phyloP scores from a whole-genome alignment of 1,140 invertebrate genomes.

The Mizuhopecten yessoensis region DNA sequence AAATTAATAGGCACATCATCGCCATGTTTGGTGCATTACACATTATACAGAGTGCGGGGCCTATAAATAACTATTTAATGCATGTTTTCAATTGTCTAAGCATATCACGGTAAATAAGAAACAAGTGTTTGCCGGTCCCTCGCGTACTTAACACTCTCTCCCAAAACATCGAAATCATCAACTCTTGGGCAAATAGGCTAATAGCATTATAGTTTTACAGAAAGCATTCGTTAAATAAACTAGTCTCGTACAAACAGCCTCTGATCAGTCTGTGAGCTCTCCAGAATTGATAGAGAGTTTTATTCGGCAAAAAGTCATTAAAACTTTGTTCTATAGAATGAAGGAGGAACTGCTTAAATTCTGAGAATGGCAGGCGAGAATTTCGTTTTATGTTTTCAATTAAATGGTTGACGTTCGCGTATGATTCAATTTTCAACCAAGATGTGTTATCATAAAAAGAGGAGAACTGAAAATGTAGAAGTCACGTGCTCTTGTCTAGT shows the following conservation, averaged over 20 bases:
- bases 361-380: not conserved
- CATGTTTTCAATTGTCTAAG: conserved; percentile 2
- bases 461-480: not conserved
- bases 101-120: not conserved
- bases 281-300: not conserved
- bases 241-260: not conserved
- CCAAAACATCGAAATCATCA: not conserved
- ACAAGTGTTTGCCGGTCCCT: not conserved
- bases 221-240: conserved; percentile 11
- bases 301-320: not conserved
- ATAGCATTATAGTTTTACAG: not conserved
- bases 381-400: conserved; percentile 40
- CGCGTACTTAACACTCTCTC: not conserved
- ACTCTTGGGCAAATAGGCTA: not conserved
- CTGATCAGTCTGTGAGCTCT: not conserved
- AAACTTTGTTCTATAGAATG: not conserved
- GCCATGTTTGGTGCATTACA: not conserved
- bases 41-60: not conserved
- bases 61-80: not conserved
- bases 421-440: conserved; percentile 25
- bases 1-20: conserved; percentile 18
- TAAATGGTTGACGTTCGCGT: conserved; percentile 19
- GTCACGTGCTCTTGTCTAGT: not conserved
- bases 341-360: conserved; percentile 16
- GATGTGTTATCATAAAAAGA: conserved; percentile 29